Evolutionary conservation across 2,797 vertebrate species (phyloP).

Genomic region (Eidolon dupreanum): DNA sequence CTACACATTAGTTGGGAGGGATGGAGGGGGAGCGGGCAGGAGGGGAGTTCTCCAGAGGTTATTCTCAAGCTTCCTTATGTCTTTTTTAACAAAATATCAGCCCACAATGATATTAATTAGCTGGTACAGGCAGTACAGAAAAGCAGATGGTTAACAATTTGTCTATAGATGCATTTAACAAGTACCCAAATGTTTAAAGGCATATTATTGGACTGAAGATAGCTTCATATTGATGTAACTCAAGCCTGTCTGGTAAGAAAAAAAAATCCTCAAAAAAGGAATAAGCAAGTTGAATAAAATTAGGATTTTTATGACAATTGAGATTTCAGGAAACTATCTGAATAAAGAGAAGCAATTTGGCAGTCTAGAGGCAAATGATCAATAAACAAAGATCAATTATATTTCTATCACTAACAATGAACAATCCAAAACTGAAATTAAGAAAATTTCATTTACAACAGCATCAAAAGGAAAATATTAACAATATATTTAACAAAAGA

Average conservation of each 20-base stretch:
- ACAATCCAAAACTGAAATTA: background rate
- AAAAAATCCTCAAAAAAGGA: background rate
- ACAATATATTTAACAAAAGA: background rate
- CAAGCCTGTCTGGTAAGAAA: background rate
- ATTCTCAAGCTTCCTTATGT: background rate
- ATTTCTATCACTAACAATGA: background rate
- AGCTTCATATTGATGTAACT: slow-evolving; percentile 18
- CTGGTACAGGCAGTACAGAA: background rate
- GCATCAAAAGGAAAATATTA: background rate
- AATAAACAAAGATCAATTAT: background rate
- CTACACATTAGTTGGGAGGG: background rate
- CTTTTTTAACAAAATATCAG: slow-evolving; percentile 5
- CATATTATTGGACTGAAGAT: slow-evolving; percentile 37
- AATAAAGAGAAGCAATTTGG: slow-evolving; percentile 8
- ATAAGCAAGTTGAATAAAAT: slow-evolving; percentile 10
- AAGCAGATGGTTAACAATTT: background rate
- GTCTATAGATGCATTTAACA: background rate
- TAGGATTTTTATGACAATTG: background rate
- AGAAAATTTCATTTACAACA: background rate
- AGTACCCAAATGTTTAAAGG: slow-evolving; percentile 23
- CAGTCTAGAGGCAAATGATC: slow-evolving; percentile 15
- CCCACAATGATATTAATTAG: background rate
- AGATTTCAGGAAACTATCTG: background rate
- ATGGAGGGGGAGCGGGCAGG: background rate
- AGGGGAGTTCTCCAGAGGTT: background rate